Evolutionary conservation across 2,797 vertebrate genomes (phyloP).

Genomic region (Rhincodon typus): DNA sequence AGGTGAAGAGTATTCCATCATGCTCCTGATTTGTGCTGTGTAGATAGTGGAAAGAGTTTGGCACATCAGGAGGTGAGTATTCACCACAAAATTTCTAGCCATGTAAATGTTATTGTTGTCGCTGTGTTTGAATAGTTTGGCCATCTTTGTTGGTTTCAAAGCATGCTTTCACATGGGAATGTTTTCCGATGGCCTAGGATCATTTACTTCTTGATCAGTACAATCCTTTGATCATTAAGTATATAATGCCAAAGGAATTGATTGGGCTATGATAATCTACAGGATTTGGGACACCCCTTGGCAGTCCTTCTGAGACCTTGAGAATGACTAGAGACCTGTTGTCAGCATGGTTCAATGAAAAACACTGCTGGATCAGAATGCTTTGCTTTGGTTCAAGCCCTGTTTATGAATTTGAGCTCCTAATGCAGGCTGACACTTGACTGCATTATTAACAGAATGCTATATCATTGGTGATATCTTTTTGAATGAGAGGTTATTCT

Average conservation of each 20-base stretch:
- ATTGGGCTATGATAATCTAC: not conserved
- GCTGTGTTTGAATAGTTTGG: too few relatives aligned
- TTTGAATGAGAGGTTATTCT: not conserved
- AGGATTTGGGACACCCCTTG: not conserved
- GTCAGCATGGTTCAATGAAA: not conserved
- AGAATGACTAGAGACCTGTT: not conserved
- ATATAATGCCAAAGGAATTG: not conserved
- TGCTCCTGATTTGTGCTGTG: too few relatives aligned
- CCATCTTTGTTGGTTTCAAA: not conserved
- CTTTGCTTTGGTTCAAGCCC: not conserved
- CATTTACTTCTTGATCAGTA: not conserved
- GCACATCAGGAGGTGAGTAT: too few relatives aligned
- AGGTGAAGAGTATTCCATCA: too few relatives aligned
- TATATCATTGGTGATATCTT: not conserved
- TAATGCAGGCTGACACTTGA: not conserved
- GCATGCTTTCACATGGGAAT: not conserved
- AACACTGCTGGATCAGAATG: not conserved
- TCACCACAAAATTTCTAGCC: too few relatives aligned
- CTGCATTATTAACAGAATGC: not conserved
- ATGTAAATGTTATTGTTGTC: too few relatives aligned
- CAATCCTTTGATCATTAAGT: not conserved
- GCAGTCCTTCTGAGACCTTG: not conserved
- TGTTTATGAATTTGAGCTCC: not conserved
- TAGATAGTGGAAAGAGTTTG: too few relatives aligned
- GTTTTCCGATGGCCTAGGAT: not conserved